Evolutionary conservation across 2,888 invertebrate genomes (phyloP).

Genomic region (Ashinkailepas kermadecensis): DNA sequence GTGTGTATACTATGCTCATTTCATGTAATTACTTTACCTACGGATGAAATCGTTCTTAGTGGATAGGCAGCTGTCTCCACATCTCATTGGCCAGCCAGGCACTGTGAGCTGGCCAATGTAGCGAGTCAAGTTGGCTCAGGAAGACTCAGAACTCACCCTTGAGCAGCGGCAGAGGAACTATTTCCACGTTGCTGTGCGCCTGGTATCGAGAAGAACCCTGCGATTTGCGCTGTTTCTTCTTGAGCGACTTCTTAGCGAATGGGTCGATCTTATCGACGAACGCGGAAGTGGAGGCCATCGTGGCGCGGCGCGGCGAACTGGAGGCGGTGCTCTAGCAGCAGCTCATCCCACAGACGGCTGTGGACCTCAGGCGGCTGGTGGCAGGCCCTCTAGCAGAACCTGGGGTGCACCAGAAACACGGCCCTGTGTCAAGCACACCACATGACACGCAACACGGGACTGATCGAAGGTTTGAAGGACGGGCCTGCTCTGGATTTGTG

Average conservation of each 20-base stretch:
- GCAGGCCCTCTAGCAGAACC: slow-evolving; percentile 13
- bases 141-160: slow-evolving; percentile 63
- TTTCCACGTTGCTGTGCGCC: slow-evolving; percentile 94
- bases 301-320: slow-evolving; percentile 6
- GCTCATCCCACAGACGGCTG: not conserved
- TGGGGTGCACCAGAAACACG: not conserved
- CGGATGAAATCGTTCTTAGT: no score
- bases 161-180: slow-evolving; percentile 88
- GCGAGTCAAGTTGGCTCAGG: no score
- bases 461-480: not conserved
- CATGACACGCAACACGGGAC: not conserved
- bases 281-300: slow-evolving; percentile 40
- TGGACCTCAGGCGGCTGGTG: not conserved
- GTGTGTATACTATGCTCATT: no score
- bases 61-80: no score
- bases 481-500: no score
- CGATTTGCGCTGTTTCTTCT: slow-evolving; percentile 97
- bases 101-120: no score
- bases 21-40: no score
- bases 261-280: slow-evolving; percentile 99
- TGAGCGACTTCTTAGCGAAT: slow-evolving; percentile 93
- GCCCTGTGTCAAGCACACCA: no score
- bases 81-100: no score
- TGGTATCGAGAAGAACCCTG: slow-evolving; percentile 98
- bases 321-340: not conserved